Evolutionary conservation across 2,797 vertebrate species (phyloP).

Genomic region (Myotis planiceps): DNA sequence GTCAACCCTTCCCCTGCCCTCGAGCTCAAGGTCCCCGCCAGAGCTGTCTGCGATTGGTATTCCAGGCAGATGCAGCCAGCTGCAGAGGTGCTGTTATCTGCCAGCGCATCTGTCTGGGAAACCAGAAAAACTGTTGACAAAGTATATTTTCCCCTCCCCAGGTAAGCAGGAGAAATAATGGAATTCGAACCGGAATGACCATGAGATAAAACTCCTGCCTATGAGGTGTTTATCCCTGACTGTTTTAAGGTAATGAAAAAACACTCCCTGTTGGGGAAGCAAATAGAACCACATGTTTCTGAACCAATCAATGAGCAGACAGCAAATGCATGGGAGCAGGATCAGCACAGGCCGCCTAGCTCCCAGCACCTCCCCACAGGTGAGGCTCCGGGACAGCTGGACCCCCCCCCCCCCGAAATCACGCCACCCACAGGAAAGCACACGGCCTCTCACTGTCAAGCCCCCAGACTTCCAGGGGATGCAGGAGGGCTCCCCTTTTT

Average conservation of each 20-base stretch:
- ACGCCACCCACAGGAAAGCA: background rate
- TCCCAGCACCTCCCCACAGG: background rate
- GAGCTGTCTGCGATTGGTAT: constrained; percentile 33
- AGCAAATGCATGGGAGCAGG: background rate
- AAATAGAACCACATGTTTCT: constrained; percentile 60
- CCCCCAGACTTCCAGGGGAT: background rate
- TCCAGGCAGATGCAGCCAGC: background rate
- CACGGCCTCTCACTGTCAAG: accelerated
- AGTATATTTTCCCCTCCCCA: constrained; percentile 56
- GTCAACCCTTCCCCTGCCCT: background rate
- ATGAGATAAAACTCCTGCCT: constrained; percentile 59
- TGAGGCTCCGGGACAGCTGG: background rate
- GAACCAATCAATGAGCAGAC: constrained; percentile 44
- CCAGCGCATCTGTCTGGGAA: constrained; percentile 46
- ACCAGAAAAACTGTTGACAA: constrained; percentile 42
- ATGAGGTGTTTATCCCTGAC: constrained; percentile 72
- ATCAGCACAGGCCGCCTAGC: background rate
- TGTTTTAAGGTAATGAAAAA: constrained; percentile 75
- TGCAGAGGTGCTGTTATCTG: constrained; percentile 36
- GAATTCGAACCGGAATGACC: constrained; percentile 72
- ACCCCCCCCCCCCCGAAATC: background rate
- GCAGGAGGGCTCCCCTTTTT: background rate
- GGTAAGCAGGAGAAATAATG: constrained; percentile 72
- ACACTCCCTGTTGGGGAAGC: constrained; percentile 63
- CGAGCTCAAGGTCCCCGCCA: background rate